Base-by-base conservation (phyloP, 1,140 invertebrate genomes). In the Whitmania pigra region DNA sequence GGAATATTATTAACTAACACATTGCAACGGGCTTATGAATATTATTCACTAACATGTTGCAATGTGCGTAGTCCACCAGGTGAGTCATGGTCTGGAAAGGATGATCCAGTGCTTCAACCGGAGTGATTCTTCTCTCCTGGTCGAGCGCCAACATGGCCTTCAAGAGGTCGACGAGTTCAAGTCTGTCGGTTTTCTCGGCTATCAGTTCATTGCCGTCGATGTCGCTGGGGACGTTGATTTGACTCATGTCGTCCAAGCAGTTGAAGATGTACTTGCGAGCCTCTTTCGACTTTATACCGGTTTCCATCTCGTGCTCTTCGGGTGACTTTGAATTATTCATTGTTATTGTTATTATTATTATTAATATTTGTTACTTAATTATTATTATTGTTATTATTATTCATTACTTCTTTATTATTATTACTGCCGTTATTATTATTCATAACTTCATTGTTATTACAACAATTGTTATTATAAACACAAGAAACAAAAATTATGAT, bases 221-320 rank as follows among this genome's bases (percentile, higher is more conserved):
- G 84, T 97, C 93, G 11, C 92, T 95, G 55, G 94, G 93, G 69
- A 97, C 93, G 83, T 97, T 97, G 9, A 98, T 94, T 81, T 88
- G 93, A 74, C 92, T 94, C 82, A 99, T 99, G 82, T 99, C 97
- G 79, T 99, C 97, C 67, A 99, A 85, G 83, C 94, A 97, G 83
- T 99, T 99, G 84, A 99, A 99, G 77, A 99, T 97, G 83, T 99
- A 99, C 83, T 99, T 99, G 78, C 97, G 85, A 0, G 95, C 96
- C 85, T 99, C 97, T 85, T 99, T 99, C 55, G 94, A 97, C 84
- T 97, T 97, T 75, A 97, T 96, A 73, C 91, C 91, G 63, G 94
- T 98, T 85, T 99, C 95, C 0, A 89, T 87, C 84, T 99, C 95
- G 82, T 98, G 93, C 84, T 99, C 96, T 83, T 98, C 95, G 1